phyloP scores from a whole-genome alignment of 2,113 vertebrate genomes.

The Passer domesticus region DNA sequence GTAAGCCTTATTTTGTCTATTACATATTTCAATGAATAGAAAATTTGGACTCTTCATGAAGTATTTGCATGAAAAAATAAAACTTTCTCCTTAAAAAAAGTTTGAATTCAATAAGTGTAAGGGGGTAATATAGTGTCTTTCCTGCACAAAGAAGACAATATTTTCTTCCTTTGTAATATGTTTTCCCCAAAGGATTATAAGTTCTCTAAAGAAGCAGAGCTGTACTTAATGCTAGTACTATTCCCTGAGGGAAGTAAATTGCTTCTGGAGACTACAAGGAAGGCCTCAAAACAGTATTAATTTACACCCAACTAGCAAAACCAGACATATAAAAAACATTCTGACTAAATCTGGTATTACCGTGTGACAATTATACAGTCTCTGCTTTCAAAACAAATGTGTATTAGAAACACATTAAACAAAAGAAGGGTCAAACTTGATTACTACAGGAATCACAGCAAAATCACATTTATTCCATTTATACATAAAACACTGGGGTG shows the following conservation, averaged over 20 bases:
- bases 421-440: neutral
- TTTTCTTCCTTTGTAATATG: neutral
- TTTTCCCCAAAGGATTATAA: neutral
- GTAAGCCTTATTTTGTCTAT: neutral
- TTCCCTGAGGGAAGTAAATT: neutral
- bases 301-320: neutral
- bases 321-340: neutral
- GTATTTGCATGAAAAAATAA: neutral
- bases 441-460: neutral
- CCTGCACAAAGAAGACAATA: neutral
- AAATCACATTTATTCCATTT: neutral
- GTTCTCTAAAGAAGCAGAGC: neutral
- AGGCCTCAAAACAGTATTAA: neutral
- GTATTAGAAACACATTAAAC: neutral
- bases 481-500: neutral
- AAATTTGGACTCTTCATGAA: neutral
- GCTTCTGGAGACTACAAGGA: neutral
- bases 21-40: neutral
- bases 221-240: neutral
- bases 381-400: neutral
- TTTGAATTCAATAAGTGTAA: neutral
- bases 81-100: neutral
- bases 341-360: neutral
- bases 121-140: neutral
- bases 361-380: neutral